Evolutionary conservation across 2,113 vertebrate genomes (phyloP), one percentile per base, ranked within the genome.

Genomic region (Ictalurus punctatus): DNA sequence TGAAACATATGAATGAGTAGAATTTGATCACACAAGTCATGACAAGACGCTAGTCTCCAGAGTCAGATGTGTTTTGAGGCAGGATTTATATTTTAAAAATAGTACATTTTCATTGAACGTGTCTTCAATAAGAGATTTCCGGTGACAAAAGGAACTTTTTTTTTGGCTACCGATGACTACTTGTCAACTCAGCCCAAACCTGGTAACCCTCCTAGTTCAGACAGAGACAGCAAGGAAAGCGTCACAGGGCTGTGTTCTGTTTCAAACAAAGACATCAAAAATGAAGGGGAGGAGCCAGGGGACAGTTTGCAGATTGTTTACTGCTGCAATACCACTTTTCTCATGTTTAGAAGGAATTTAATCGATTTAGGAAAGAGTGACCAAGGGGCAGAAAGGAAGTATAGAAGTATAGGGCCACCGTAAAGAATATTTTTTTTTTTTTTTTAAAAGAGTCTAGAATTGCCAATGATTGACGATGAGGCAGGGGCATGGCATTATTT

Each of bases 401-500:
- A 78, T 52, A 58, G 80, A 37, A 21, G 54, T 82, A 82, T 12
- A 82, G n/a, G 23, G n/a, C 6, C 54, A 12, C 56, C 6, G 30
- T 48, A 48, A 40, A 61, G 40, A 63, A 44, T 4, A 44, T 44
- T 5, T 37, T 37, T 37, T 37, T 37, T 37, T 40, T 4, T 40
- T 40, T 40, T 44, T 44, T 7, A 7, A 40, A 63, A 44, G 58
- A 37, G 58, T 40, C 34, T 61, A 37, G 19, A 83, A 61, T 37
- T 37, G 56, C 54, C 81, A 34, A 83, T 37, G 40, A 67, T n/a
- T 48, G 74, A 87, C 30, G 54, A 67, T 10, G 83, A 69, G 27
- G 63, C 63, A 85, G 63, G 52, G 56, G 54, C 56, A 59, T 27
- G 58, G 81, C 81, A 44, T 83, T 83, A 83, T 59, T 83, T 63